These are phyloP conservation scores for Bombus ignitus DNA, from an alignment of 1,140 invertebrate genomes.

Conservation along the genomic window DNA sequence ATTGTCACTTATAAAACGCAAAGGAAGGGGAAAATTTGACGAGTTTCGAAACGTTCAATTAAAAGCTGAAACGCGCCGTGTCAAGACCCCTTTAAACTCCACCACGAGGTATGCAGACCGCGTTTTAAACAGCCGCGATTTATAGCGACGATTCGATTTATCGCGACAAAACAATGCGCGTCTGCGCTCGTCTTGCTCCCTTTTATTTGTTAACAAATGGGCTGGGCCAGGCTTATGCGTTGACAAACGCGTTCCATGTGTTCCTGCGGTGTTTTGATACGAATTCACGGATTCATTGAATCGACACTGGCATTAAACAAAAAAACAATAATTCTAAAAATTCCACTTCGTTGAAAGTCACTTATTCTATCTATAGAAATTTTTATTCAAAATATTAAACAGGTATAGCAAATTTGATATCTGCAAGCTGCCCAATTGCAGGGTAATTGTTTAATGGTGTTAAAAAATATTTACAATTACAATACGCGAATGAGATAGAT, in stretches of 20 bases:
- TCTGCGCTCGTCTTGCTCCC: conserved; percentile 12
- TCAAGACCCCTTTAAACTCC: conserved; percentile 13
- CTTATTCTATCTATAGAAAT: background rate
- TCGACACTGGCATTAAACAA: background rate
- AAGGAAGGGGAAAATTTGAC: background rate
- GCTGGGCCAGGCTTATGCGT: background rate
- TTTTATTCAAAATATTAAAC: background rate
- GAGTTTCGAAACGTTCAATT: conserved; percentile 12
- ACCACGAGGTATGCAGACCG: background rate
- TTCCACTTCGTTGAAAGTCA: background rate
- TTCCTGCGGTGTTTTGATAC: background rate
- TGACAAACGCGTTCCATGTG: background rate
- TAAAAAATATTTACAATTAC: no score
- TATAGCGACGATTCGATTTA: conserved; percentile 38
- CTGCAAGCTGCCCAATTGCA: rapidly evolving
- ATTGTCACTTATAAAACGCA: background rate
- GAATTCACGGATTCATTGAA: background rate
- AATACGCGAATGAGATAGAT: no score
- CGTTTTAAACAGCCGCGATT: conserved; percentile 33
- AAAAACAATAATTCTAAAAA: background rate
- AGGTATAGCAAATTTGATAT: no score
- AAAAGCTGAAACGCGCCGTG: conserved; percentile 5
- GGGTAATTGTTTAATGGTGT: background rate
- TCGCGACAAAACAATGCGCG: conserved; percentile 25
- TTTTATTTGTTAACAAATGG: conserved; percentile 42